phyloP scores from a whole-genome alignment of 2,888 invertebrate genomes.

The Agrotis exclamationis region DNA sequence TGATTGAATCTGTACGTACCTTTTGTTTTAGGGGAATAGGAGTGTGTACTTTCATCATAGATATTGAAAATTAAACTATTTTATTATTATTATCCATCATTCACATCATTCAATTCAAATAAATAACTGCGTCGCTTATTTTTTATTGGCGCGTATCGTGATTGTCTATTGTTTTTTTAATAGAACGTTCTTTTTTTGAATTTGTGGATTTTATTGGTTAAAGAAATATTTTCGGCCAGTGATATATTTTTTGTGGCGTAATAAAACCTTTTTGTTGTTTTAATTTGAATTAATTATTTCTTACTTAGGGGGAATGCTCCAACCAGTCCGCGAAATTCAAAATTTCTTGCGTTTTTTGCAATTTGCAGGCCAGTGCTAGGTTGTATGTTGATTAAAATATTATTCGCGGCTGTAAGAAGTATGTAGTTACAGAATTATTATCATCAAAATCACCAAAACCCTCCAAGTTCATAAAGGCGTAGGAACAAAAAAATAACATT shows the following conservation, averaged over 20 bases:
- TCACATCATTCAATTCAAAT: background rate
- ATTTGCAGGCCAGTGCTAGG: no score
- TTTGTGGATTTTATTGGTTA: background rate
- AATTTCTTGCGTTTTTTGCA: no score
- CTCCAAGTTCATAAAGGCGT: no score
- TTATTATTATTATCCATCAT: no score
- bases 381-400: no score
- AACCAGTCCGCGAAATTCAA: no score
- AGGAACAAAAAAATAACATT: no score
- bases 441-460: no score
- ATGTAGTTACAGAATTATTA: no score
- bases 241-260: background rate
- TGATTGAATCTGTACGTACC: background rate
- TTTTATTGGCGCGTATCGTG: background rate
- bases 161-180: constrained; percentile 36
- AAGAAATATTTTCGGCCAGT: constrained; percentile 25
- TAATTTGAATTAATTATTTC: background rate
- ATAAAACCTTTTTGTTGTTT: constrained; percentile 11
- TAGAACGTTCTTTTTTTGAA: background rate
- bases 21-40: background rate
- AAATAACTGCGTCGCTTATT: background rate
- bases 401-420: no score
- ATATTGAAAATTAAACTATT: background rate
- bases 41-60: no score
- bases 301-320: no score